Base-by-base conservation (phyloP, 2,113 vertebrate species). In the Phainopepla nitens region DNA sequence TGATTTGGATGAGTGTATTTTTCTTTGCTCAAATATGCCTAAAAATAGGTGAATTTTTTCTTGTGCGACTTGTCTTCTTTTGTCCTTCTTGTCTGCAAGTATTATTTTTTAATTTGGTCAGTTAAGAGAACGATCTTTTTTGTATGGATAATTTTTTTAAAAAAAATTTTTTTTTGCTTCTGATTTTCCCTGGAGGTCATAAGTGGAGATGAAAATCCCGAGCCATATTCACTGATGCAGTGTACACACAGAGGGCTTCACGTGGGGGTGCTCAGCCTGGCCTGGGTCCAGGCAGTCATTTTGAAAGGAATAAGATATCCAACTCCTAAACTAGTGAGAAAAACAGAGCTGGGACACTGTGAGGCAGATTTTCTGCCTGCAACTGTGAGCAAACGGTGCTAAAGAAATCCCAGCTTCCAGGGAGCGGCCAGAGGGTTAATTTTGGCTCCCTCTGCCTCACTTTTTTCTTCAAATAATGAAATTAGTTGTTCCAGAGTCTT, bases 401-500 rank as follows among this genome's bases (percentile, higher is more conserved):
- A 23, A 58, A 90, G 60, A 91, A 94, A 45, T 49, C 49, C 18
- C 41, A 22, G 41, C 79, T 85, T 25, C 53, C 77, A 93, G 82
- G 27, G 86, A 91, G 72, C 1, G 0, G 64, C 44, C 56, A 92
- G 82, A 93, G 94, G 89, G 96, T 96, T 97, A 95, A 96, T 73
- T 94, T 54, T 89, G 75, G 22, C 84, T 39, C 54, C 25, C 28
- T 7, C 50, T 87, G 5, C 3, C 68, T 86, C 44, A 70, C 70
- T 79, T 84, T 94, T 90, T 91, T 87, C 76, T 95, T 56, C 47
- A 84, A 94, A 97, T 97, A 97, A 97, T 96, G 89, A 97, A 97
- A 97, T 96, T 82, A 97, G 92, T 82, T 97, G 88, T 96, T 94
- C 90, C 53, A 44, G 35, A 83, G 78, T 15, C 93, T 96, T 95